These are phyloP conservation scores for Halesus radiatus DNA, from an alignment of 1,140 invertebrate species.

Conservation along the genomic window DNA sequence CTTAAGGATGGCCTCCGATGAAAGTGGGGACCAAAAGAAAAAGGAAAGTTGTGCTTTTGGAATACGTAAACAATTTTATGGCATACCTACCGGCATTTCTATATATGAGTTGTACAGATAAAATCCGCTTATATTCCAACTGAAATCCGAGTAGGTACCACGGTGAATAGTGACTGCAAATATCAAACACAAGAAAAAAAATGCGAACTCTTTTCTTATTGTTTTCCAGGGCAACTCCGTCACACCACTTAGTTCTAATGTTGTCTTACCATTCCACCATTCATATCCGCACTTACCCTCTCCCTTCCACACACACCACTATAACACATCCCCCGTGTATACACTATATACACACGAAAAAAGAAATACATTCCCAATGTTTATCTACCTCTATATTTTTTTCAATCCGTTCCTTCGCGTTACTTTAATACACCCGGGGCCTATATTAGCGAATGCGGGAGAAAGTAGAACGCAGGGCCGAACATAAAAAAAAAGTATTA, in stretches of 20 bases:
- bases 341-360: too few relatives aligned
- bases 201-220: constrained; percentile 21
- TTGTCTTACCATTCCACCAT: constrained; percentile 23
- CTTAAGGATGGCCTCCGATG: too few relatives aligned
- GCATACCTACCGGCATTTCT: too few relatives aligned
- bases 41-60: too few relatives aligned
- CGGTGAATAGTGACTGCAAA: neutral
- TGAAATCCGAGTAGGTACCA: too few relatives aligned
- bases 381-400: constrained; percentile 34
- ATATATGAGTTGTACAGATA: too few relatives aligned
- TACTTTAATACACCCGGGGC: constrained; percentile 32
- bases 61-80: too few relatives aligned
- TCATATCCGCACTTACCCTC: neutral
- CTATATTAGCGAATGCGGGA: constrained; percentile 51
- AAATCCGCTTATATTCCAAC: too few relatives aligned
- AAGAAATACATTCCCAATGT: neutral
- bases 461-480: neutral
- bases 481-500: neutral
- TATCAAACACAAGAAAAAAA: neutral
- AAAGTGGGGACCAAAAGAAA: too few relatives aligned
- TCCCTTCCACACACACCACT: neutral
- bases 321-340: neutral
- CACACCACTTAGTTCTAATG: constrained; percentile 35
- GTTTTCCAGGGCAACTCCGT: neutral
- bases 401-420: constrained; percentile 37